A percentile compares a stretch with the other conserved stretches of the same genome.
These are phyloP conservation scores for Dasypolia templi DNA, from an alignment of 2,888 invertebrate genomes.

Conservation along the genomic window DNA sequence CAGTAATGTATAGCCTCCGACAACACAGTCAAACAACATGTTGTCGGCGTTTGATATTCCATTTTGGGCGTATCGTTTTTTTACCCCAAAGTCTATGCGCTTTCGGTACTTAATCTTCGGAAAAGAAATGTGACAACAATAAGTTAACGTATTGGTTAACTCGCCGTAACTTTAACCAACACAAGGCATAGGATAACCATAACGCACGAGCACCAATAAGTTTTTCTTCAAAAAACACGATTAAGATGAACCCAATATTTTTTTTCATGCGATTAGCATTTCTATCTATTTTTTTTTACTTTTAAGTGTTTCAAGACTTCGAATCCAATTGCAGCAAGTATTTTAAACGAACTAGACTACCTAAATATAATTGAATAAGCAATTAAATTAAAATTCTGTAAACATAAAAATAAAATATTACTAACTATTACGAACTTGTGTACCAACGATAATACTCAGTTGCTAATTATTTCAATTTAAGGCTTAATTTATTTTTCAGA, in stretches of 20 bases:
- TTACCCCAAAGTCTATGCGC: neutral
- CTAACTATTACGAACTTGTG: no score
- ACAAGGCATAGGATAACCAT: neutral
- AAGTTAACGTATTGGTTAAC: neutral
- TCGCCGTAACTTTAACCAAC: neutral
- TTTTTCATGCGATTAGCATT: no score
- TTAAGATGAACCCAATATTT: neutral
- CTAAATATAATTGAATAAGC: no score
- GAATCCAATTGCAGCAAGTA: no score
- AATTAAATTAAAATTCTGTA: no score
- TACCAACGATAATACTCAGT: no score
- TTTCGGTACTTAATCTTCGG: neutral
- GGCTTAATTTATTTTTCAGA: no score
- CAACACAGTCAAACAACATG: conserved; percentile 19
- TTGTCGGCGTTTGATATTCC: conserved; percentile 18
- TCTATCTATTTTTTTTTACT: no score
- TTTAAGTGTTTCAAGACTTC: no score
- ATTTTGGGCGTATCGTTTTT: conserved; percentile 5
- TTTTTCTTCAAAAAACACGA: neutral
- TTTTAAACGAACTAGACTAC: neutral
- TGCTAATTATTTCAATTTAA: no score
- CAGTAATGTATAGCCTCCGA: conserved; percentile 17
- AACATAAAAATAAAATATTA: no score
- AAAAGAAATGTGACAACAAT: conserved; percentile 1
- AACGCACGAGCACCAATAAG: neutral